Evolutionary conservation across 2,888 invertebrate species (phyloP).

Genomic region (Dioctria linearis): DNA sequence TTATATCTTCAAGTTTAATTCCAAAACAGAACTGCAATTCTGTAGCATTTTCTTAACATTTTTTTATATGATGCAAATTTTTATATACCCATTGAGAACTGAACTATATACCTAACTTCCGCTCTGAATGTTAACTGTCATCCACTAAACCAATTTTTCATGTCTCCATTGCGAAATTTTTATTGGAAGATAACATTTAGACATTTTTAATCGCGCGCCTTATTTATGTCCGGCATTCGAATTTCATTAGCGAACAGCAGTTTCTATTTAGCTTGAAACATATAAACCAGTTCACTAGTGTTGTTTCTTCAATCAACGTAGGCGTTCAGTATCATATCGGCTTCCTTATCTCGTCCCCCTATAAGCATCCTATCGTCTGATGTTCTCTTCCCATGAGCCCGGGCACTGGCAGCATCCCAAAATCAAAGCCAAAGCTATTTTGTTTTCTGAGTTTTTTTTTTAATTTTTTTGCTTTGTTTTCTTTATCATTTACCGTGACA

Average conservation of each 20-base stretch:
- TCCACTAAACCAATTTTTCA: too few relatives aligned
- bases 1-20: too few relatives aligned
- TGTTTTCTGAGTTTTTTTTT: too few relatives aligned
- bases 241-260: background rate
- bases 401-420: conserved; percentile 47
- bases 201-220: background rate
- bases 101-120: too few relatives aligned
- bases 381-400: conserved; percentile 22
- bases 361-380: conserved; percentile 9
- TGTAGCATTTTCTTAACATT: too few relatives aligned
- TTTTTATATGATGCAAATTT: too few relatives aligned
- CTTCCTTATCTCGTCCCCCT: conserved; percentile 6
- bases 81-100: too few relatives aligned
- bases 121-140: too few relatives aligned
- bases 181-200: background rate
- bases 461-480: background rate
- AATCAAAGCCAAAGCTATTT: conserved; percentile 41
- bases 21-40: too few relatives aligned
- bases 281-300: background rate
- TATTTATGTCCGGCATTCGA: background rate
- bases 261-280: background rate
- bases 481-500: conserved; percentile 44
- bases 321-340: background rate
- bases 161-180: background rate
- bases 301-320: conserved; percentile 6